Evolutionary conservation across 1,140 invertebrate species (phyloP).

Genomic region (Conopomorpha cramerella): DNA sequence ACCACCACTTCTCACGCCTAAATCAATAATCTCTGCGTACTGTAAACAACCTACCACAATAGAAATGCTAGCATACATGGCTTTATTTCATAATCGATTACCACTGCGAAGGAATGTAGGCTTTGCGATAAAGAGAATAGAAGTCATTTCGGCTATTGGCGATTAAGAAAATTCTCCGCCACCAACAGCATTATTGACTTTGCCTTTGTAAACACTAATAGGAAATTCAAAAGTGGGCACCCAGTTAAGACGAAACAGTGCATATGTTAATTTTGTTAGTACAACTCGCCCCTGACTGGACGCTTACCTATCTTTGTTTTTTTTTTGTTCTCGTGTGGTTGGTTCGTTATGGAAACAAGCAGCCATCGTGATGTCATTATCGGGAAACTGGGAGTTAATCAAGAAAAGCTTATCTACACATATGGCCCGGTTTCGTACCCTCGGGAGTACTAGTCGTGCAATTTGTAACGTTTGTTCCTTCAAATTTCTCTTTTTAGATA

Average conservation of each 20-base stretch:
- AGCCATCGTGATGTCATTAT: neutral
- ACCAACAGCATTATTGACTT: conserved; percentile 22
- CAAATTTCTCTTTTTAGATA: too few relatives aligned
- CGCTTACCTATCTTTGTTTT: too few relatives aligned
- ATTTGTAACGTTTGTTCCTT: too few relatives aligned
- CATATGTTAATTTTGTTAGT: conserved; percentile 40
- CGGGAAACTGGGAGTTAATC: neutral
- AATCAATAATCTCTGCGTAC: conserved; percentile 33
- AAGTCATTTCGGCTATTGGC: too few relatives aligned
- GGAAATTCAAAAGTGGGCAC: conserved; percentile 36
- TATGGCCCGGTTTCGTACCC: neutral
- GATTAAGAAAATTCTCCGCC: too few relatives aligned
- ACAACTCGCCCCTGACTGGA: neutral
- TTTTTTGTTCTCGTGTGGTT: too few relatives aligned
- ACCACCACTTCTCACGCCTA: conserved; percentile 21
- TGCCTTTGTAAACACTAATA: conserved; percentile 37
- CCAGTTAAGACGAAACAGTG: conserved; percentile 47
- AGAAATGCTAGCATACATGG: conserved; percentile 6
- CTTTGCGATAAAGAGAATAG: too few relatives aligned
- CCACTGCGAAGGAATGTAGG: too few relatives aligned
- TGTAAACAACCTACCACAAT: conserved; percentile 15
- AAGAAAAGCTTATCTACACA: neutral
- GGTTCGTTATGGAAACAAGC: neutral
- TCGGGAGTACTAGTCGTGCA: too few relatives aligned
- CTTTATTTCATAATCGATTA: conserved; percentile 8